phyloP scores from a whole-genome alignment of 2,888 invertebrate genomes.

The Pollenia angustigena region DNA sequence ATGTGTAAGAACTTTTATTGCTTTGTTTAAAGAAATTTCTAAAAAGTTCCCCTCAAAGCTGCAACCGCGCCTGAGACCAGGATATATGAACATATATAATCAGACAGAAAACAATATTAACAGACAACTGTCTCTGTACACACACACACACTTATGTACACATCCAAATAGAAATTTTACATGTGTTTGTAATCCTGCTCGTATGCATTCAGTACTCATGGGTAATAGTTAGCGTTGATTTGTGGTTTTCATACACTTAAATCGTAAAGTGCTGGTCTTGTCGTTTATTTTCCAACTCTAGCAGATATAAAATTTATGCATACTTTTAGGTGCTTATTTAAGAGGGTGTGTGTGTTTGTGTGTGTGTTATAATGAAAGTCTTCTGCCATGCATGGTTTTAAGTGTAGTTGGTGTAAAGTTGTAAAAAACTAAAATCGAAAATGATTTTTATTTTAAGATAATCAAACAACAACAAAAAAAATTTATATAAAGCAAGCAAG shows the following conservation, averaged over 20 bases:
- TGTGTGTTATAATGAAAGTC: not conserved
- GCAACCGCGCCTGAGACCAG: too few relatives aligned
- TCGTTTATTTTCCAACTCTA: constrained; percentile 23
- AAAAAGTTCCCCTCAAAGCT: too few relatives aligned
- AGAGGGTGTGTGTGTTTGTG: not conserved
- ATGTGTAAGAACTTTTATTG: too few relatives aligned
- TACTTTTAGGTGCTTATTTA: constrained; percentile 24
- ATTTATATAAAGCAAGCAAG: not conserved
- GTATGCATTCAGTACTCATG: constrained; percentile 40
- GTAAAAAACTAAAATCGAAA: constrained; percentile 53
- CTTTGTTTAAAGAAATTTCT: too few relatives aligned
- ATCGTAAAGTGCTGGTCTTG: constrained; percentile 36
- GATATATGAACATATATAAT: not conserved
- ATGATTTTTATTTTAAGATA: constrained; percentile 50
- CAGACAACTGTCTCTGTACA: constrained; percentile 23
- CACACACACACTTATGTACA: not conserved
- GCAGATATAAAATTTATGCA: not conserved
- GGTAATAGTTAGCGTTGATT: constrained; percentile 62
- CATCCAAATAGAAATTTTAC: not conserved
- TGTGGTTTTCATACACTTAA: constrained; percentile 67
- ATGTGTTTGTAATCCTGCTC: not conserved
- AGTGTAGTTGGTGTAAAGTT: constrained; percentile 37
- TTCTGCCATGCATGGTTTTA: not conserved
- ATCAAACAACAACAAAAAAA: constrained; percentile 23
- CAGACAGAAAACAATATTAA: constrained; percentile 3